Conservation (phyloP, 2,113 vertebrate species). For the Carassius auratus region DNA sequence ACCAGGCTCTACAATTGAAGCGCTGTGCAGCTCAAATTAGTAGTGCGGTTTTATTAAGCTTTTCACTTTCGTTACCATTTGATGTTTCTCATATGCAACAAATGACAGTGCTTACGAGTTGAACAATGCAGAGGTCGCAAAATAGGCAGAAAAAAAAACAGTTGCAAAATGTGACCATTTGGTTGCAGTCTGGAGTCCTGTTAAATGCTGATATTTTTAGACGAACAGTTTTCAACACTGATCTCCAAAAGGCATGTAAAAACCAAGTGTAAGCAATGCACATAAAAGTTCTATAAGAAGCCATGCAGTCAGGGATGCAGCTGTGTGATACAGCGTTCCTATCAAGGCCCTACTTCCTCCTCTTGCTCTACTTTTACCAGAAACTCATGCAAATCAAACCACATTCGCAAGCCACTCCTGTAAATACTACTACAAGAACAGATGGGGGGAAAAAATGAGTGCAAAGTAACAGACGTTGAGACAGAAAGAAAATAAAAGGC, state of each 20-base stretch:
- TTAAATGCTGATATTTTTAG: background rate
- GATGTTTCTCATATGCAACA: no score
- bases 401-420: slow-evolving; percentile 67
- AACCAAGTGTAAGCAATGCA: background rate
- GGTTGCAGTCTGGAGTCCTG: no score
- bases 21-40: no score
- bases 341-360: slow-evolving; percentile 36
- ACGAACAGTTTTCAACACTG: background rate
- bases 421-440: slow-evolving; percentile 55
- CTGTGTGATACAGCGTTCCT: slow-evolving; percentile 32
- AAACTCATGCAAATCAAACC: slow-evolving; percentile 70
- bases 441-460: slow-evolving; percentile 20
- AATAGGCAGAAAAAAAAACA: no score
- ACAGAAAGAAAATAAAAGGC: background rate
- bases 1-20: no score
- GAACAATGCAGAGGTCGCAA: no score
- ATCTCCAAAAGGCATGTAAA: background rate
- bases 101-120: no score
- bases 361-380: slow-evolving; percentile 50
- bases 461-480: slow-evolving; percentile 26
- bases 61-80: no score
- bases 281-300: background rate
- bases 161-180: no score
- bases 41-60: no score
- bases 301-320: slow-evolving; percentile 21